These are phyloP conservation scores for Echinops telfairi DNA, from an alignment of 2,113 vertebrate genomes.

Conservation along the genomic window DNA sequence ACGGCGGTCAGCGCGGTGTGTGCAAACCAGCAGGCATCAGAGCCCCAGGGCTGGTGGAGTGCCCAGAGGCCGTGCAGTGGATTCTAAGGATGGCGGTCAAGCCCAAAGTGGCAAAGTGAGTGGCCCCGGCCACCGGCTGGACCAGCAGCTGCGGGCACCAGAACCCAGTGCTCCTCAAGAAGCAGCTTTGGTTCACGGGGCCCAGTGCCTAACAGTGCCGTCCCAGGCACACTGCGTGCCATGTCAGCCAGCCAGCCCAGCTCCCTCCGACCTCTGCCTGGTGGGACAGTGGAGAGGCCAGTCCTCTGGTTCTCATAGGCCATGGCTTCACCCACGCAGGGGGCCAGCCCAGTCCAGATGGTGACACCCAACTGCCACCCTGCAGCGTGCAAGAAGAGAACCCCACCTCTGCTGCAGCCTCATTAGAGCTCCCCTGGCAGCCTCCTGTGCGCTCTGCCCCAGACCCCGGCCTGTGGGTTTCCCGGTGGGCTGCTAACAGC, in stretches of 20 bases:
- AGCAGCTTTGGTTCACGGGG: not conserved
- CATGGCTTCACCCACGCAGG: no score
- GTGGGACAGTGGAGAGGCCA: not conserved
- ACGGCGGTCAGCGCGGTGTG: not conserved
- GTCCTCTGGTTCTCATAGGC: not conserved
- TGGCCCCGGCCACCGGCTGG: not conserved
- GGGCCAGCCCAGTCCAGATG: not conserved
- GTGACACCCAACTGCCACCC: not conserved
- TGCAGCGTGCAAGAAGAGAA: not conserved
- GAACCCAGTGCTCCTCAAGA: not conserved
- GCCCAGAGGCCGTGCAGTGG: not conserved
- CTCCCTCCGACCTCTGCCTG: not conserved
- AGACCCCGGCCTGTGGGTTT: not conserved
- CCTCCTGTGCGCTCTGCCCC: not conserved
- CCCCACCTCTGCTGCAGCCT: not conserved
- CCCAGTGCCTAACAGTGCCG: not conserved
- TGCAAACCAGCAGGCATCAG: not conserved
- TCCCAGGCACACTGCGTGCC: not conserved
- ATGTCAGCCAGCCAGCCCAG: not conserved
- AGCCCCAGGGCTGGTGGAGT: not conserved
- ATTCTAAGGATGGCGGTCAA: not conserved
- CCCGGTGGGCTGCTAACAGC: no score
- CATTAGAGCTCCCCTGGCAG: not conserved
- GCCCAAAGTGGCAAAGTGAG: no score
- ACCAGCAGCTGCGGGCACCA: rapidly evolving